Evolutionary conservation across 1,140 invertebrate species (phyloP).

Genomic region (Dinoponera quadriceps): DNA sequence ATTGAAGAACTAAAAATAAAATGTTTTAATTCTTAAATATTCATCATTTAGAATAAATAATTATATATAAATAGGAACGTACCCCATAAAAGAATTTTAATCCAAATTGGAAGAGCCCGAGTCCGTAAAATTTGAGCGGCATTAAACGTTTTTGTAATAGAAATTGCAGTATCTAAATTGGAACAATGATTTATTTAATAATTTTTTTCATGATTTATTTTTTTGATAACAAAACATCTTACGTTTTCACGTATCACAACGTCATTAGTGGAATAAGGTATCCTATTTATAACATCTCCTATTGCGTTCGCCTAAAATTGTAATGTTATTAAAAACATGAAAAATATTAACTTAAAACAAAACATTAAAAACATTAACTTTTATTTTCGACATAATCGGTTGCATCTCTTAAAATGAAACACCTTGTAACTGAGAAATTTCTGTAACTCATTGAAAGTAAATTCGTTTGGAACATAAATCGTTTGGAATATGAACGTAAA

Average conservation of each 20-base stretch:
- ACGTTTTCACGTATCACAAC: not conserved
- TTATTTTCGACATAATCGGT: too few relatives aligned
- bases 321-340: not conserved
- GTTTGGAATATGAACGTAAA: not conserved
- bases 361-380: not conserved
- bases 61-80: not conserved
- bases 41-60: not conserved
- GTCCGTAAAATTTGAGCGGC: not conserved
- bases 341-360: not conserved
- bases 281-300: not conserved
- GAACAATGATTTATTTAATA: not conserved
- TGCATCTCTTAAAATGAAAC: too few relatives aligned
- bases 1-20: slow-evolving; percentile 4
- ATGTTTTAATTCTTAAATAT: not conserved
- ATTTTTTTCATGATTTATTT: not conserved
- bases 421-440: too few relatives aligned
- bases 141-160: not conserved
- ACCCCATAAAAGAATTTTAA: not conserved
- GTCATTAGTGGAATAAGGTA: not conserved
- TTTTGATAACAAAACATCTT: not conserved
- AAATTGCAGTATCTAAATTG: not conserved
- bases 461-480: not conserved
- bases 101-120: slow-evolving; percentile 1
- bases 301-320: slow-evolving; percentile 11
- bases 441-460: not conserved